Evolutionary conservation across 1,140 invertebrate species (phyloP).

Genomic region (Drosophila kikkawai): DNA sequence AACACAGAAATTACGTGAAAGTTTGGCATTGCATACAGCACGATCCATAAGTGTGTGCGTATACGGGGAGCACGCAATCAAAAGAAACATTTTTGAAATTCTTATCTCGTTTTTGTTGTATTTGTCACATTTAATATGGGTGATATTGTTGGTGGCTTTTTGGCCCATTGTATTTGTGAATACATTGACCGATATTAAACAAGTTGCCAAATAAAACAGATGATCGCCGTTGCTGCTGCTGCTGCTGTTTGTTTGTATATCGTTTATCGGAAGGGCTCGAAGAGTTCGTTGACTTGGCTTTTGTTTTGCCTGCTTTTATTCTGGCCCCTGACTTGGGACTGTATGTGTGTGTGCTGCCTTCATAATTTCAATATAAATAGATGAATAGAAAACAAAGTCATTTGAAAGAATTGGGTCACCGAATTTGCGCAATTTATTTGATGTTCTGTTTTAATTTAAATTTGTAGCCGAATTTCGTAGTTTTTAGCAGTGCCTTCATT

Average conservation of each 20-base stretch:
- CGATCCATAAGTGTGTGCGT: constrained; percentile 9
- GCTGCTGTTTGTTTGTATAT: constrained; percentile 16
- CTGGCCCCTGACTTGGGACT: constrained; percentile 9
- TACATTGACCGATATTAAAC: constrained; percentile 84
- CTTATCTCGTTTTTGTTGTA: constrained; percentile 72
- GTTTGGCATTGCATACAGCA: constrained; percentile 75
- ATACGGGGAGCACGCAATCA: constrained; percentile 65
- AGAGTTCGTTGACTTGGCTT: constrained; percentile 72
- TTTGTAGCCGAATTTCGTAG: constrained; percentile 13
- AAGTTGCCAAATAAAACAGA: constrained; percentile 68
- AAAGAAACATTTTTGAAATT: constrained; percentile 79
- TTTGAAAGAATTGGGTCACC: constrained; percentile 72
- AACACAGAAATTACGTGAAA: constrained; percentile 81
- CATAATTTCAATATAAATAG: constrained; percentile 69
- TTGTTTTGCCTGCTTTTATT: constrained; percentile 41
- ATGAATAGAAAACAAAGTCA: constrained; percentile 59
- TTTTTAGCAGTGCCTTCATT: constrained; percentile 46
- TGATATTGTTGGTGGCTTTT: constrained; percentile 18
- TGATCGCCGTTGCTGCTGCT: constrained; percentile 22
- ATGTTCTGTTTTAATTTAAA: constrained; percentile 53
- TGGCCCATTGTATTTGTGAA: constrained; percentile 55
- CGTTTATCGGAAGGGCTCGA: constrained; percentile 52
- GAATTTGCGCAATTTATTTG: constrained; percentile 79
- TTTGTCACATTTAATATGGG: constrained; percentile 35
- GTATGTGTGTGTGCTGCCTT: constrained; percentile 8